These are phyloP conservation scores for Cantharis rustica DNA, from an alignment of 2,888 invertebrate species.

Conservation along the genomic window DNA sequence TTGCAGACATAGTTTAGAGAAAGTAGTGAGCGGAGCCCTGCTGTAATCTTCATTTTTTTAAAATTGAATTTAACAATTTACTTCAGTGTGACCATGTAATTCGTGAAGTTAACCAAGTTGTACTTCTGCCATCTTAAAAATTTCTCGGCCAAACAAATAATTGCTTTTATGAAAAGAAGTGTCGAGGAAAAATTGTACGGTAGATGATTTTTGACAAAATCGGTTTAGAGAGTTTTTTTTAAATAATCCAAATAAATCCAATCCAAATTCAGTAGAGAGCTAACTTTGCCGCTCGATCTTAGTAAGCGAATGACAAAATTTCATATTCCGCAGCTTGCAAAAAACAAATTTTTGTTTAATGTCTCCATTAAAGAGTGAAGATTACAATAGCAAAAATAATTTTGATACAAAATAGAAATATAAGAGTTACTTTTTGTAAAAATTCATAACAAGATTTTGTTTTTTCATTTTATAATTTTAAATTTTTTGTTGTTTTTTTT, in stretches of 20 bases:
- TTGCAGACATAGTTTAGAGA: neutral
- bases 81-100: no score
- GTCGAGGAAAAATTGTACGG: neutral
- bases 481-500: neutral
- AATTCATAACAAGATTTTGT: neutral
- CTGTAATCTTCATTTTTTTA: neutral
- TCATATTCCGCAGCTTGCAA: neutral
- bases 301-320: no score
- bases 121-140: neutral
- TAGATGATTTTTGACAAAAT: no score
- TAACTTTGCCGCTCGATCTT: no score
- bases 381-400: neutral
- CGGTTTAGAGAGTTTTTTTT: no score
- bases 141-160: neutral
- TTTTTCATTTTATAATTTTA: neutral
- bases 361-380: neutral
- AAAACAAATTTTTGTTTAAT: neutral
- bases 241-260: no score
- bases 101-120: no score
- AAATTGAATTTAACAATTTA: neutral
- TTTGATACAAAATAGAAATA: neutral
- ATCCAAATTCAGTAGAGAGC: no score
- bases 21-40: neutral
- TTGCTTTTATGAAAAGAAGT: neutral
- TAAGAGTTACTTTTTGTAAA: neutral